Evolutionary conservation across 2,113 vertebrate genomes (phyloP).

Genomic region (Eretmochelys imbricata): DNA sequence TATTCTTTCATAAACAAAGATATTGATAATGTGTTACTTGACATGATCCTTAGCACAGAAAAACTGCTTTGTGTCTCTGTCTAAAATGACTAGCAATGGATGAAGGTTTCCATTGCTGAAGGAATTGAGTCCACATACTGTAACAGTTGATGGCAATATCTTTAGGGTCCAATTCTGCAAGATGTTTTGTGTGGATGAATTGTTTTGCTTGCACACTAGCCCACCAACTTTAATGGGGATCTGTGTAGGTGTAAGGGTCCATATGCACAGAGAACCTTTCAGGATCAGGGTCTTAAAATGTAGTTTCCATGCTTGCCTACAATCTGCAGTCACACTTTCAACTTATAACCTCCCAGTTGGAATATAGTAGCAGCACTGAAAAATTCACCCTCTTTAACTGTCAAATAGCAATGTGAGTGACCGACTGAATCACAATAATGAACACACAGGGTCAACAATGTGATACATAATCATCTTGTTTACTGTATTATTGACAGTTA

Average conservation of each 20-base stretch:
- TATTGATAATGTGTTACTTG: not conserved
- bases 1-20: not conserved
- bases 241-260: not conserved
- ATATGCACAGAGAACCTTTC: fast-evolving
- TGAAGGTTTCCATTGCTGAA: not conserved
- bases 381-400: not conserved
- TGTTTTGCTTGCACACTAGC: not conserved
- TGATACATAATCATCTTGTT: not conserved
- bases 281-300: not conserved
- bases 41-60: not conserved
- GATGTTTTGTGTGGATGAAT: no score
- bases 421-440: not conserved
- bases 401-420: conserved; percentile 1
- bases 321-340: fast-evolving
- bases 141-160: not conserved
- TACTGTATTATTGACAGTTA: not conserved
- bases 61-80: not conserved
- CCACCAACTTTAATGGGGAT: not conserved
- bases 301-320: not conserved
- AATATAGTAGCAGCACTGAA: not conserved
- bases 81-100: fast-evolving
- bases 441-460: not conserved
- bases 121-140: not conserved
- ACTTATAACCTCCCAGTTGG: not conserved
- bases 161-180: not conserved